Conservation (phyloP, 2,113 vertebrate genomes). For the Alaudala cheleensis region DNA sequence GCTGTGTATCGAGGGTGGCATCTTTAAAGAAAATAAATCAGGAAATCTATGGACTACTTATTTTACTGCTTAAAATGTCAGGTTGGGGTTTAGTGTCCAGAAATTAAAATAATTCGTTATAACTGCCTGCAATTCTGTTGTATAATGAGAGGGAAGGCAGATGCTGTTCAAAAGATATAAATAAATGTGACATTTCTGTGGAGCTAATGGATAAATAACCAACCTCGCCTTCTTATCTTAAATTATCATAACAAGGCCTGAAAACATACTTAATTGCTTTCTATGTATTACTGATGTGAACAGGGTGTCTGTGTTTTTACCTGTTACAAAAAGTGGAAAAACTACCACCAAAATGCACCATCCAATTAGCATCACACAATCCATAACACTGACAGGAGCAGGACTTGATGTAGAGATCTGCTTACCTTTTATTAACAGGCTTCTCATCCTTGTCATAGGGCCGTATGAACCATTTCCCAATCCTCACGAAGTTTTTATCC, state of each 20-base stretch:
- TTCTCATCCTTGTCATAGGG: constrained; percentile 93
- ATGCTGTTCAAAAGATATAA: neutral
- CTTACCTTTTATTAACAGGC: constrained; percentile 90
- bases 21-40: neutral
- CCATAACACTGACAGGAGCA: neutral
- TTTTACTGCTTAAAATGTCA: neutral
- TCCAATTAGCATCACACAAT: neutral
- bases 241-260: neutral
- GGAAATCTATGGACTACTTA: neutral
- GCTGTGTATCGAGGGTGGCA: neutral
- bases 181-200: neutral
- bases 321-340: neutral
- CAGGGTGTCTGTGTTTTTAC: neutral
- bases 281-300: neutral
- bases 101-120: neutral
- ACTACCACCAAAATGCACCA: neutral
- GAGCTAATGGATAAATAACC: neutral
- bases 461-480: constrained; percentile 97
- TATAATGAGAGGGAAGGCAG: neutral
- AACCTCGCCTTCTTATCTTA: neutral
- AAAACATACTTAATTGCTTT: neutral
- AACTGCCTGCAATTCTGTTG: neutral
- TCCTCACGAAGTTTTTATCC: constrained; percentile 95
- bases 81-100: neutral
- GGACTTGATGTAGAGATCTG: neutral